A percentile compares a stretch with the other conserved stretches of the same genome.
phyloP scores from a whole-genome alignment of 1,140 invertebrate species.

The Macrobrachium rosenbergii region DNA sequence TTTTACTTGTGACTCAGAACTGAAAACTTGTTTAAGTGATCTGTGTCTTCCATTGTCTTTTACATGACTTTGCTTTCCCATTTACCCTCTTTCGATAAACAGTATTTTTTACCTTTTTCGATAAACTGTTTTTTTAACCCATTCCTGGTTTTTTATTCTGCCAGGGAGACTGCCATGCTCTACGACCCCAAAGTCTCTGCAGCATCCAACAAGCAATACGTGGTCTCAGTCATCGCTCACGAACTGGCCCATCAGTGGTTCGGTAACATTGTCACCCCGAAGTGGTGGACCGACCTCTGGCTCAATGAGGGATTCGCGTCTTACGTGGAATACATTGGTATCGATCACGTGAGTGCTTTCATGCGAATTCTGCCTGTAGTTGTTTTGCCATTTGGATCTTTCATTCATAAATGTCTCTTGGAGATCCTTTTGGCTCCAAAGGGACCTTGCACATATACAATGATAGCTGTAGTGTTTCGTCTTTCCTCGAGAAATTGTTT shows the following conservation, averaged over 20 bases:
- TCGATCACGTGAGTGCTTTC: constrained; percentile 68
- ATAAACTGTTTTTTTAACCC: background rate
- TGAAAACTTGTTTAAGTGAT: too few species aligned
- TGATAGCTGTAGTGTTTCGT: too few species aligned
- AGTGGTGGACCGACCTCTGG: constrained; percentile 77
- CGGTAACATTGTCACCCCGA: constrained; percentile 75
- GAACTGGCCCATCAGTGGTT: constrained; percentile 76
- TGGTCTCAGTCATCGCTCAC: constrained; percentile 71
- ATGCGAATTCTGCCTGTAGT: background rate
- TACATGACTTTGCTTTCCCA: too few species aligned
- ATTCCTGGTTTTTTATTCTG: constrained; percentile 69
- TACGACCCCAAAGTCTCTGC: constrained; percentile 70
- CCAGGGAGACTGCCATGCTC: constrained; percentile 72
- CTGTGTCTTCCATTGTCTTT: too few species aligned
- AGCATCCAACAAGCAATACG: constrained; percentile 68
- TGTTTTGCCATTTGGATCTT: background rate
- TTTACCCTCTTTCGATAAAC: background rate
- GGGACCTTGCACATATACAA: too few species aligned
- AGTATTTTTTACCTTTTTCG: background rate
- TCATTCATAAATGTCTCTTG: too few species aligned
- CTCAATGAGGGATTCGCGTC: constrained; percentile 76
- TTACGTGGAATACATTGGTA: constrained; percentile 72
- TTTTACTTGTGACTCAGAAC: too few species aligned
- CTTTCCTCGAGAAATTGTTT: too few species aligned
- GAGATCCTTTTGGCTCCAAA: too few species aligned